These are phyloP conservation scores for Andrena marginata DNA, from an alignment of 2,888 invertebrate genomes.

Conservation along the genomic window DNA sequence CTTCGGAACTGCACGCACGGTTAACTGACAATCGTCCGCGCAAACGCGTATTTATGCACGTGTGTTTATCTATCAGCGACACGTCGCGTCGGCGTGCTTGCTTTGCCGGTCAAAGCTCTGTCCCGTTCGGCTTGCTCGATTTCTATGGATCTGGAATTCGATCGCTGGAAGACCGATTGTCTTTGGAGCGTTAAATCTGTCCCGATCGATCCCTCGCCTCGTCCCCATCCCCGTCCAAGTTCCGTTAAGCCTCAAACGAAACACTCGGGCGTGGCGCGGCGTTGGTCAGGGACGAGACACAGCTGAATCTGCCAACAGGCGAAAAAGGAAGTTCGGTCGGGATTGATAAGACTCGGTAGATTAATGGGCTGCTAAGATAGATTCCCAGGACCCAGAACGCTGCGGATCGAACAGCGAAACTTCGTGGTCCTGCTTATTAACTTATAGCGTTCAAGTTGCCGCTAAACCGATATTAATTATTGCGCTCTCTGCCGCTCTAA, in stretches of 20 bases:
- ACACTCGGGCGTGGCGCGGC: no score
- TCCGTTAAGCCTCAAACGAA: no score
- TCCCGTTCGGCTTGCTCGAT: constrained; percentile 22
- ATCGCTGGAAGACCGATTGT: no score
- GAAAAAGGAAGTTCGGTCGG: neutral
- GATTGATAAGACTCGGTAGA: neutral
- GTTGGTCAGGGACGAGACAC: no score
- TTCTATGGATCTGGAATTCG: constrained; percentile 2
- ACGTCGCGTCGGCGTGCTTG: constrained; percentile 27
- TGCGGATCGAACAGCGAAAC: constrained; percentile 59
- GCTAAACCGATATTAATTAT: constrained; percentile 73
- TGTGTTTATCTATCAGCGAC: constrained; percentile 68
- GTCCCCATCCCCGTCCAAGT: no score
- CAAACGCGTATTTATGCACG: constrained; percentile 61
- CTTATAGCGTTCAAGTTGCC: constrained; percentile 69
- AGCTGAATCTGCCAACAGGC: neutral
- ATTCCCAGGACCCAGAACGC: constrained; percentile 32
- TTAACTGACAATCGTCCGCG: constrained; percentile 20
- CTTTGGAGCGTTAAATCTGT: no score
- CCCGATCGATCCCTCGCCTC: no score
- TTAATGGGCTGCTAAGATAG: constrained; percentile 27
- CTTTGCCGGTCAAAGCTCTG: neutral
- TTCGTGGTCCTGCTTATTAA: constrained; percentile 68
- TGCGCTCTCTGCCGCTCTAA: constrained; percentile 40
- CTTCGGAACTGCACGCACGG: constrained; percentile 36